Evolutionary conservation across 2,888 invertebrate genomes (phyloP).

Genomic region (Nomada ruficornis): DNA sequence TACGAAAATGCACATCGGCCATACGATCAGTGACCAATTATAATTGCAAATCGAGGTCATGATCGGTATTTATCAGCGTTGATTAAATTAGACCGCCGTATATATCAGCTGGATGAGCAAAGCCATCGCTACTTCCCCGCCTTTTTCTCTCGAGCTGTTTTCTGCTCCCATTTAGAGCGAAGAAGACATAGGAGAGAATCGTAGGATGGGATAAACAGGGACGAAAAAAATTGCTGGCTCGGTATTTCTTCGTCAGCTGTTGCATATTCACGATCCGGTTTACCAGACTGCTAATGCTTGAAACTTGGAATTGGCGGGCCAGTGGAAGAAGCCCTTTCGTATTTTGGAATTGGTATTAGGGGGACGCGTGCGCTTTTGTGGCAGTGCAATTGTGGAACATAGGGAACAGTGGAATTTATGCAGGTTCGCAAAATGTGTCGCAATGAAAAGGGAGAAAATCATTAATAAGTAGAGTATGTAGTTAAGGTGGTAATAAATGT

Average conservation of each 20-base stretch:
- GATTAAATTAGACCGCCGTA: slow-evolving; percentile 59
- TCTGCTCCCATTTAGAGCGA: slow-evolving; percentile 5
- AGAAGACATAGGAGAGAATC: background rate
- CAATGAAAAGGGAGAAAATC: too few species aligned
- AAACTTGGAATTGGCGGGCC: slow-evolving; percentile 24
- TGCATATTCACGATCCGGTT: slow-evolving; percentile 46
- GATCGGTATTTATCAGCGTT: slow-evolving; percentile 55
- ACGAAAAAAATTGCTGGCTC: slow-evolving; percentile 20
- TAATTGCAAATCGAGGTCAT: slow-evolving; percentile 69
- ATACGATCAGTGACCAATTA: slow-evolving; percentile 49
- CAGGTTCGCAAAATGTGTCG: too few species aligned
- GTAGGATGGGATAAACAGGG: slow-evolving; percentile 22
- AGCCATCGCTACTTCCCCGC: background rate
- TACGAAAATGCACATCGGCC: slow-evolving; percentile 3
- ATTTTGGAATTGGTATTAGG: too few species aligned
- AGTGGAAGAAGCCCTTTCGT: background rate
- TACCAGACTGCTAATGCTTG: background rate
- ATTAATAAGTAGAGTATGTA: too few species aligned
- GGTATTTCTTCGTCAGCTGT: slow-evolving; percentile 11
- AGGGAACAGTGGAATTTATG: too few species aligned
- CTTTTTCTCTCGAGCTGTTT: slow-evolving; percentile 25
- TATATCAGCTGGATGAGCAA: slow-evolving; percentile 25
- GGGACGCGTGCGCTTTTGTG: too few species aligned
- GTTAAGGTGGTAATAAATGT: too few species aligned
- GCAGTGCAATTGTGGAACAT: too few species aligned